A percentile compares a stretch with the other conserved stretches of the same genome.
Conservation (phyloP, 2,113 vertebrate species). For the Pedionomus torquatus region DNA sequence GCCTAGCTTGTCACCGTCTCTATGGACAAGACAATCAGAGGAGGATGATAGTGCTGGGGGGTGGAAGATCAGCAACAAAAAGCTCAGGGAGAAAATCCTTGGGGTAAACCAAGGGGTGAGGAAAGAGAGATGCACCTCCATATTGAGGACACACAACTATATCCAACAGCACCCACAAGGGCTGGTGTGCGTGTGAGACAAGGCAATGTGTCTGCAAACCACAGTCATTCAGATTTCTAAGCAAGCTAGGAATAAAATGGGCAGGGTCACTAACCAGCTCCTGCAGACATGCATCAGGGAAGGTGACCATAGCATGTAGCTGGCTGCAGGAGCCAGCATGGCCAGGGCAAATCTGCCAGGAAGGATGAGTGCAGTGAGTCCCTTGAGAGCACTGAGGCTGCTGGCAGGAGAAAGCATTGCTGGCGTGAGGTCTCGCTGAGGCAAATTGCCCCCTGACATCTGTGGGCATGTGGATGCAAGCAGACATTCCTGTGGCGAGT, state of each 20-base stretch:
- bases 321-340: not conserved
- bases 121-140: not conserved
- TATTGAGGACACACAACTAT: accelerated
- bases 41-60: not conserved
- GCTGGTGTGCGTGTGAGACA: not conserved
- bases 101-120: not conserved
- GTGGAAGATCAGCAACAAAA: not conserved
- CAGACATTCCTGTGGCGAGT: not conserved
- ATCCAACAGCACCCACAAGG: not conserved
- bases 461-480: not conserved
- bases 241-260: not conserved
- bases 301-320: not conserved
- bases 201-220: not conserved
- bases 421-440: not conserved
- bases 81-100: not conserved
- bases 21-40: not conserved
- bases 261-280: not conserved
- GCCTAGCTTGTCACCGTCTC: not conserved
- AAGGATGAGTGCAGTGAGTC: not conserved
- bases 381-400: not conserved
- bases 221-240: not conserved
- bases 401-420: not conserved
- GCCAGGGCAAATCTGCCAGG: not conserved
- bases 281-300: not conserved
- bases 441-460: not conserved